Evolutionary conservation across 2,888 invertebrate genomes (phyloP).

Genomic region (Euzophera pinguis): DNA sequence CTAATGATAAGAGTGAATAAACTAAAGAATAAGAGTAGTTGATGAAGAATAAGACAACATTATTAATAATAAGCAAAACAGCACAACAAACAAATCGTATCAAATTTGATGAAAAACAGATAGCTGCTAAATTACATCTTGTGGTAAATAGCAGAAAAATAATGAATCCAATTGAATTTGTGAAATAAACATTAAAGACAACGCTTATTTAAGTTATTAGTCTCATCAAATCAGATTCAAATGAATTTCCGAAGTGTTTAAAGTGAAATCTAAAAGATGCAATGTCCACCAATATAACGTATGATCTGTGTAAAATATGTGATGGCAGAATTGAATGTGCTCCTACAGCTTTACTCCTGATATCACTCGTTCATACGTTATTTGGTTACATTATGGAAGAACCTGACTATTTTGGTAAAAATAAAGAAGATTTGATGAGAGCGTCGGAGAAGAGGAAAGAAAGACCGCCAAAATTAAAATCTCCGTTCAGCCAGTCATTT

Average conservation of each 20-base stretch:
- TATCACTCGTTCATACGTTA: slow-evolving; percentile 62
- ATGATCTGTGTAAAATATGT: slow-evolving; percentile 67
- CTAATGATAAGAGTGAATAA: too few relatives aligned
- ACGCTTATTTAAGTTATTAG: too few relatives aligned
- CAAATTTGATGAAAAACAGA: too few relatives aligned
- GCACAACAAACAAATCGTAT: too few relatives aligned
- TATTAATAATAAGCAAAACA: too few relatives aligned
- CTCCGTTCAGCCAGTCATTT: slow-evolving; percentile 14
- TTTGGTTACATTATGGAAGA: slow-evolving; percentile 62
- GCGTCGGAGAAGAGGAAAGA: slow-evolving; percentile 19
- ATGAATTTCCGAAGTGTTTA: slow-evolving; percentile 5
- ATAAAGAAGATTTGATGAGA: slow-evolving; percentile 24
- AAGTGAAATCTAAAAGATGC: slow-evolving; percentile 46
- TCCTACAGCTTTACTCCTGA: slow-evolving; percentile 67
- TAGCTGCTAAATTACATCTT: too few relatives aligned
- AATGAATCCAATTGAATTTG: too few relatives aligned
- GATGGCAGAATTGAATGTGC: slow-evolving; percentile 71
- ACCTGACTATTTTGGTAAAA: slow-evolving; percentile 57
- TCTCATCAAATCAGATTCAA: not conserved
- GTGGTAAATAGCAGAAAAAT: too few relatives aligned
- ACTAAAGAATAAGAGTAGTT: too few relatives aligned
- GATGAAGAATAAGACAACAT: too few relatives aligned
- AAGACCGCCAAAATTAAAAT: slow-evolving; percentile 22
- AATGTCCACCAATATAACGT: slow-evolving; percentile 63
- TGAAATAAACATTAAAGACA: too few relatives aligned